Evolutionary conservation across 2,888 invertebrate genomes (phyloP), one percentile per base, ranked within the genome.

Genomic region (Chydorus sphaericus): DNA sequence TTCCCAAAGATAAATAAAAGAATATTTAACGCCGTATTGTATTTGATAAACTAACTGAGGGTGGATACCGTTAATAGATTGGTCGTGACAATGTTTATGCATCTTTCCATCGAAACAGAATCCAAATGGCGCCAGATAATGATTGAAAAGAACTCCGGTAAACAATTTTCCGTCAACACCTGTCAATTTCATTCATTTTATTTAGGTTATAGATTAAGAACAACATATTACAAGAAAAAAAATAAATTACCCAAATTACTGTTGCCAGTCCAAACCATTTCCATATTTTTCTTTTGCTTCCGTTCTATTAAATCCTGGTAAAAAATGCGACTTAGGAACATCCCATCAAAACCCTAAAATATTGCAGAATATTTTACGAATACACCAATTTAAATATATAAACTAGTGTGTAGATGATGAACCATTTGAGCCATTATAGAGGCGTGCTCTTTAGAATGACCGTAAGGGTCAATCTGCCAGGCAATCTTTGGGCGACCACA

Each of bases 71-170:
- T n/a, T n/a, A n/a, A n/a, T n/a, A n/a, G n/a, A n/a, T n/a, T n/a
- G n/a, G n/a, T n/a, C n/a, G n/a, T n/a, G n/a, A n/a, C n/a, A n/a
- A n/a, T n/a, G n/a, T n/a, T n/a, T n/a, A n/a, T n/a, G n/a, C n/a
- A n/a, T n/a, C n/a, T n/a, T n/a, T n/a, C n/a, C 75, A 67, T 97
- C 96, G 68, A 90, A 97, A 65, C 94, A 96, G 69, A 93, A 96
- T 0, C 92, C 93, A 6, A 78, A 75, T 0, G 96, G 96, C 0
- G 91, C 84, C 0, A 79, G 78, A 66, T 93, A 93, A 1, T 77
- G 79, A 63, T 91, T 89, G 68, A 77, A 85, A 10, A 92, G 72
- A 0, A 83, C 81, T 0, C 90, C 85, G 0, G 91, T 90, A 64
- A 94, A 91, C 6, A 96, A 77, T 0, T 75, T 63, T 29, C 63